A percentile compares a stretch with the other conserved stretches of the same genome.
Evolutionary conservation across 2,888 invertebrate genomes (phyloP).

Genomic region (Andrena praecox): DNA sequence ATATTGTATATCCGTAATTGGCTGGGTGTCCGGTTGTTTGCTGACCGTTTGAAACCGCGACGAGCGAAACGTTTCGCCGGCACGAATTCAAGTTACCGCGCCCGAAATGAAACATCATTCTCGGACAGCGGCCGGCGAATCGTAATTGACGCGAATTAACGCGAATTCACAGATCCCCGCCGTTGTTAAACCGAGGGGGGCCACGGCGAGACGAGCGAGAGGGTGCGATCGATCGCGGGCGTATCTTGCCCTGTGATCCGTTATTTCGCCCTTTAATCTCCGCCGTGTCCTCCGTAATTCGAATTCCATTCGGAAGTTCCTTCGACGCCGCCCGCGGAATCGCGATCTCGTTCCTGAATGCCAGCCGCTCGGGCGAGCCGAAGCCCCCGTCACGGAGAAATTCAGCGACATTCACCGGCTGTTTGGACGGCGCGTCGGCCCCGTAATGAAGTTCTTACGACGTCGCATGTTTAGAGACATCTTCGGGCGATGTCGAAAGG

Average conservation of each 20-base stretch:
- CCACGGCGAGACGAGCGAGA: neutral
- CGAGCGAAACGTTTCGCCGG: neutral
- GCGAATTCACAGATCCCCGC: neutral
- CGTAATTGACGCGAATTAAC: constrained; percentile 4
- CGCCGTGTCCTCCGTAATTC: neutral
- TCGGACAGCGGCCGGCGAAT: neutral
- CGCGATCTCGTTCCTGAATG: neutral
- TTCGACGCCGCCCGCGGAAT: neutral
- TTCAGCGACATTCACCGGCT: neutral
- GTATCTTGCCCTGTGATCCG: constrained; percentile 8
- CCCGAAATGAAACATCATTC: neutral
- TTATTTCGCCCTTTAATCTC: constrained; percentile 3
- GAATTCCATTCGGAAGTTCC: neutral
- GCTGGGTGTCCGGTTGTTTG: constrained; percentile 19
- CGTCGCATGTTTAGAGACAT: constrained; percentile 6
- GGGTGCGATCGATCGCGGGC: neutral
- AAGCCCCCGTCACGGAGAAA: neutral
- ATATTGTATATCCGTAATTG: constrained; percentile 40
- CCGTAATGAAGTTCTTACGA: constrained; percentile 8
- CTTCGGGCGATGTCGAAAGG: constrained; percentile 2
- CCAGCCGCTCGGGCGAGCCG: neutral
- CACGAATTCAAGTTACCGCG: neutral
- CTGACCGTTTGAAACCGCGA: constrained; percentile 23
- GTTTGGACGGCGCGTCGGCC: neutral
- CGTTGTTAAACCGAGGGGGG: neutral